phyloP scores from a whole-genome alignment of 2,797 vertebrate species.

The Sorex maritimensis region DNA sequence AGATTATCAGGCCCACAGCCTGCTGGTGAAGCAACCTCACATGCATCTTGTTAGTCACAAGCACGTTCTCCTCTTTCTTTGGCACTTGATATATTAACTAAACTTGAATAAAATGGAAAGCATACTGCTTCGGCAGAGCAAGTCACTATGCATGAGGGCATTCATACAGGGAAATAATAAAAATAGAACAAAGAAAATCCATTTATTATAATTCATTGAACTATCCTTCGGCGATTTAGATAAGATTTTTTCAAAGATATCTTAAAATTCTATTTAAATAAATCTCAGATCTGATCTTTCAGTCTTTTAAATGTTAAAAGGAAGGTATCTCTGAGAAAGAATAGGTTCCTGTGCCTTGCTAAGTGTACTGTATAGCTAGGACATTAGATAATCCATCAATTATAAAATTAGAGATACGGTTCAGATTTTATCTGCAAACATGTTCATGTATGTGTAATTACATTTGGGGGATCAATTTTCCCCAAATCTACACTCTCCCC shows the following conservation, averaged over 20 bases:
- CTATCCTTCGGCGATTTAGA: not conserved
- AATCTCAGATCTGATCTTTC: not conserved
- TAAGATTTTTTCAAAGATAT: not conserved
- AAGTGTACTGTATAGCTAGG: too few relatives aligned
- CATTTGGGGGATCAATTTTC: not conserved
- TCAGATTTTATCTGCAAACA: not conserved
- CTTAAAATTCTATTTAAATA: not conserved
- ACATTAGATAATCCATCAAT: not conserved
- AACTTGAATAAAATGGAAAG: slow-evolving; percentile 43
- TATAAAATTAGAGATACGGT: slow-evolving; percentile 43
- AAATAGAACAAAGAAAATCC: not conserved
- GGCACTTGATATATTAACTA: not conserved
- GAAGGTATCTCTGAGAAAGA: not conserved
- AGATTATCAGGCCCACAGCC: not conserved
- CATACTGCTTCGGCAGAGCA: not conserved
- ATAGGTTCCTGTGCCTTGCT: not conserved
- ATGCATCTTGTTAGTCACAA: slow-evolving; percentile 25
- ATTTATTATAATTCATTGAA: slow-evolving; percentile 17
- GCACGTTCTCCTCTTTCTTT: not conserved
- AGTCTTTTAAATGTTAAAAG: not conserved
- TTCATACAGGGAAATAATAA: not conserved
- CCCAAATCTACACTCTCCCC: not conserved
- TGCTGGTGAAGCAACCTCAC: slow-evolving; percentile 30
- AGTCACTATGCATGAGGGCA: not conserved
- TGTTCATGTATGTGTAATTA: not conserved